These are phyloP conservation scores for Eupithecia centaureata DNA, from an alignment of 2,888 invertebrate genomes.

Conservation along the genomic window DNA sequence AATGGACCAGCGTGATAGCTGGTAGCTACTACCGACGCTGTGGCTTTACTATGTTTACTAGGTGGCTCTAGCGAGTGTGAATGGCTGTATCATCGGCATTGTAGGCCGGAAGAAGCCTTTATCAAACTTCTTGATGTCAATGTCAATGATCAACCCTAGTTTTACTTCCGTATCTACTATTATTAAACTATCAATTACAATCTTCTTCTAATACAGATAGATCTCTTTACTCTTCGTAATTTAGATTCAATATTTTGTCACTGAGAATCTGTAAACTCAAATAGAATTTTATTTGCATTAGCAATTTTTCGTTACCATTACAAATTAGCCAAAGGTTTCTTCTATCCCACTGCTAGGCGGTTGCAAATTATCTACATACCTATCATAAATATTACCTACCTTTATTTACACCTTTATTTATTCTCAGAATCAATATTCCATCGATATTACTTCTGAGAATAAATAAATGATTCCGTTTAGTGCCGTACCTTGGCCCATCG, in stretches of 20 bases:
- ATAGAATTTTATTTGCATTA: background rate
- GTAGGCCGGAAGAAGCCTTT: background rate
- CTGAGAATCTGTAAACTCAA: background rate
- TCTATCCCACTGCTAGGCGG: background rate
- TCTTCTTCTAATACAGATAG: background rate
- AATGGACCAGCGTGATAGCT: conserved; percentile 52
- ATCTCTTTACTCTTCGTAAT: no score
- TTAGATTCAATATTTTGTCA: background rate
- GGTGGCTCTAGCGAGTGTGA: background rate
- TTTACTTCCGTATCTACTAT: background rate
- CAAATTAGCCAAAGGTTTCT: background rate
- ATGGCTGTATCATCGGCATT: background rate
- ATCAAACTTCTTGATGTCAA: background rate
- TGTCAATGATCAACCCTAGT: background rate
- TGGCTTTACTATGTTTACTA: conserved; percentile 25
- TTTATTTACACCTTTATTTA: background rate
- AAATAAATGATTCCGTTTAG: no score
- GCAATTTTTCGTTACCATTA: background rate
- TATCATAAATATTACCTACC: background rate
- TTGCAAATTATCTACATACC: background rate
- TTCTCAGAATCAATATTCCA: conserved; percentile 1
- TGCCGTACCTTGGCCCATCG: background rate
- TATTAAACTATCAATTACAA: background rate
- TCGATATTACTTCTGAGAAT: background rate
- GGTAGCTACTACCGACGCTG: conserved; percentile 8